Evolutionary conservation across 2,888 invertebrate species (phyloP).

Genomic region (Leptopilina drosophilae): DNA sequence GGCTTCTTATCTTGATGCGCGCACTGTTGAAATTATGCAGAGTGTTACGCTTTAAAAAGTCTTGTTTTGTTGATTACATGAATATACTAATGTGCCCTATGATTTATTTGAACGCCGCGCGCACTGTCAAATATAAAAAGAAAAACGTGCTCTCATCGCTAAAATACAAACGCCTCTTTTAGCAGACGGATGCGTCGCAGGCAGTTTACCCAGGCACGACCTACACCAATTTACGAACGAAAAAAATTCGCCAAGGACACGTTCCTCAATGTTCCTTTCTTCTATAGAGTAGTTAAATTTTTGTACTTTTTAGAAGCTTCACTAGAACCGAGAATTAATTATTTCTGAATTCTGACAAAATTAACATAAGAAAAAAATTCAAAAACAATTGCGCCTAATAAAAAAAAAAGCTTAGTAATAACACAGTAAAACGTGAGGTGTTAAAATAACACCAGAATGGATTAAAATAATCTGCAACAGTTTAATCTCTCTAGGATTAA

Average conservation of each 20-base stretch:
- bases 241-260: constrained; percentile 61
- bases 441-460: too few species aligned
- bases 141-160: background rate
- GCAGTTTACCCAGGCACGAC: constrained; percentile 53
- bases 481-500: too few species aligned
- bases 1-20: background rate
- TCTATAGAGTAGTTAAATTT: background rate
- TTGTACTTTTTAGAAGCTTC: too few species aligned
- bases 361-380: background rate
- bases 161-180: constrained; percentile 1
- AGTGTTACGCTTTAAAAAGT: background rate
- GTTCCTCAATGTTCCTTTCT: background rate
- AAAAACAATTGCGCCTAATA: too few species aligned
- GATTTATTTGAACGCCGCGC: background rate
- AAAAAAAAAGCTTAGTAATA: too few species aligned
- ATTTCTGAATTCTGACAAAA: background rate
- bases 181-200: constrained; percentile 11
- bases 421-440: too few species aligned
- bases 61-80: background rate
- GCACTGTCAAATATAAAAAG: background rate
- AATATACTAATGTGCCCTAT: background rate
- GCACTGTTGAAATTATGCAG: background rate
- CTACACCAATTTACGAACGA: constrained; percentile 58
- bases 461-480: too few species aligned
- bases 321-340: too few species aligned